Evolutionary conservation across 2,797 vertebrate genomes (phyloP).

Genomic region (Danio jaintianensis): DNA sequence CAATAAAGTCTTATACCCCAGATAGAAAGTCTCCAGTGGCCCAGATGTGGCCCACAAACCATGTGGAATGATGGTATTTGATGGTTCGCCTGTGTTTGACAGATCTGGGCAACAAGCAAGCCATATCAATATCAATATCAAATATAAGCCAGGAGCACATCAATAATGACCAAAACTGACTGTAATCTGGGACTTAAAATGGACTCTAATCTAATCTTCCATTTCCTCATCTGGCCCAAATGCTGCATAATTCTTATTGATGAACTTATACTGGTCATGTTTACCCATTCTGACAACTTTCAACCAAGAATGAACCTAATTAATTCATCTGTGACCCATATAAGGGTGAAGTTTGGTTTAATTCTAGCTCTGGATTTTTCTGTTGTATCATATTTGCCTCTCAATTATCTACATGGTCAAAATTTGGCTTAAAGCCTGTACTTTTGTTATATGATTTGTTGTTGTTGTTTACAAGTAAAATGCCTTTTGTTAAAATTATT

Average conservation of each 20-base stretch:
- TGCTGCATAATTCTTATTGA: too few relatives aligned
- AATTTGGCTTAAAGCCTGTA: too few relatives aligned
- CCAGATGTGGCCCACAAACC: background rate
- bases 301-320: too few relatives aligned
- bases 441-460: too few relatives aligned
- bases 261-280: too few relatives aligned
- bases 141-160: background rate
- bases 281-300: too few relatives aligned
- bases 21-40: background rate
- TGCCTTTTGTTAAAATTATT: background rate
- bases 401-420: background rate
- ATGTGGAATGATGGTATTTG: background rate
- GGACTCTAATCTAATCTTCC: too few relatives aligned
- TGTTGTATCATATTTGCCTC: too few relatives aligned
- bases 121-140: background rate
- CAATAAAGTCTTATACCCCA: background rate
- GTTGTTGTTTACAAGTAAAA: background rate
- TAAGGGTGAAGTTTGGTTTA: background rate
- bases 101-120: background rate
- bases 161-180: background rate
- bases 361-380: background rate
- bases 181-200: background rate
- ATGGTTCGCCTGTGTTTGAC: background rate
- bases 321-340: too few relatives aligned
- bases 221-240: too few relatives aligned